Evolutionary conservation across 2,888 invertebrate genomes (phyloP), one percentile per base, ranked within the genome.

Genomic region (Epiblema foenella): DNA sequence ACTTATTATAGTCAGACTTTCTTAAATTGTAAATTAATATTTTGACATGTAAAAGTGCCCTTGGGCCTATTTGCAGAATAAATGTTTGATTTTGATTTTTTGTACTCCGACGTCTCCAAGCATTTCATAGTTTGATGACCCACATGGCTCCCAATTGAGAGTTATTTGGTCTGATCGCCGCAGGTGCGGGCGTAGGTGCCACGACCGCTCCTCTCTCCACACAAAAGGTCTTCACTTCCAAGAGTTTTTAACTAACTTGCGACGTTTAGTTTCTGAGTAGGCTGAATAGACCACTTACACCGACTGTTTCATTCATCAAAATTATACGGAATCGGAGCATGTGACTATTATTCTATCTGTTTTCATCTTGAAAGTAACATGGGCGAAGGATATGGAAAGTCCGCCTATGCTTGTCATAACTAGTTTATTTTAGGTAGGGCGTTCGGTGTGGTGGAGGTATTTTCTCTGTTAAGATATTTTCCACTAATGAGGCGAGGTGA

Each of bases 151-250:
- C 78, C 88, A 89, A 90, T 90, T 89, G 87, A 86, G 83, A 78
- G 81, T 75, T 77, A 85, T 85, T 88, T 88, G 83, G 84, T 87
- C 85, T 84, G 87, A 85, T 82, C 78, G 81, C 78, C 78, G 81
- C 89, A 89, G 89, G 89, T 89, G 88, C 82, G 81, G 81, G 80
- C 79, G 84, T 84, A 84, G 83, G 84, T 83, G 83, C 82, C 76
- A 74, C 78, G n/a, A 81, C 17, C 37, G 52, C 39, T 39, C 5
- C 39, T 4, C 33, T 39, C 64, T 11, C 20, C 39, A 20, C n/a
- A 54, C 39, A 24, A 54, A 54, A 39, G n/a, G 39, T 11, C 64
- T 3, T 39, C 39, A 64, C 39, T 1, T 3, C 52, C 64, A 54
- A 11, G n/a, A 2, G 7, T 37, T 37, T 39, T 9, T 11, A n/a